Evolutionary conservation across 2,113 vertebrate genomes (phyloP).

Genomic region (Gymnocephalus cernua): DNA sequence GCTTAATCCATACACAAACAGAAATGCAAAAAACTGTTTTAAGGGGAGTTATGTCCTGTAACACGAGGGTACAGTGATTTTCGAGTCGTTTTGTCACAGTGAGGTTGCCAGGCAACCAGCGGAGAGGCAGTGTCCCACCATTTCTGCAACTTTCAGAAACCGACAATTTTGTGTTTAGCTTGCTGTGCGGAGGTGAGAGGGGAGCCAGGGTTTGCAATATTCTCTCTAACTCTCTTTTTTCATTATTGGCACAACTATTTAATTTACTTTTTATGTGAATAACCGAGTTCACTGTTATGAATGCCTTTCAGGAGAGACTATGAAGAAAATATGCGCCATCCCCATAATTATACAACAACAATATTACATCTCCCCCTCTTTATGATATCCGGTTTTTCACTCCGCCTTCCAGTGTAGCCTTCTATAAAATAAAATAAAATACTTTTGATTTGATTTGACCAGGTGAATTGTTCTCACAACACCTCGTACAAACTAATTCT

Average conservation of each 20-base stretch:
- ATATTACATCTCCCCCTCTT: neutral
- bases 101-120: constrained; percentile 7
- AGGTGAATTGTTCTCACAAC: too few relatives aligned
- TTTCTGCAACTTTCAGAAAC: constrained; percentile 1
- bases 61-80: neutral
- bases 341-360: neutral
- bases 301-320: neutral
- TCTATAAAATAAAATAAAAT: too few relatives aligned
- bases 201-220: neutral
- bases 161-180: neutral
- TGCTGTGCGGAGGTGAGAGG: neutral
- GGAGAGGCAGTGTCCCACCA: neutral
- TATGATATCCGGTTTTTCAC: neutral
- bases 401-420: too few relatives aligned
- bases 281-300: neutral
- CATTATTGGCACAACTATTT: neutral
- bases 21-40: neutral
- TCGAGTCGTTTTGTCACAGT: neutral
- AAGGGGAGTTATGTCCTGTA: neutral
- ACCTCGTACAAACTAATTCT: neutral
- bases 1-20: neutral
- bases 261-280: neutral
- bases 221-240: neutral
- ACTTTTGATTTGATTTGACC: too few relatives aligned
- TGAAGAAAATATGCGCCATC: neutral